Base-by-base conservation (phyloP, 2,888 invertebrate species). In the Aspidapion aeneum region DNA sequence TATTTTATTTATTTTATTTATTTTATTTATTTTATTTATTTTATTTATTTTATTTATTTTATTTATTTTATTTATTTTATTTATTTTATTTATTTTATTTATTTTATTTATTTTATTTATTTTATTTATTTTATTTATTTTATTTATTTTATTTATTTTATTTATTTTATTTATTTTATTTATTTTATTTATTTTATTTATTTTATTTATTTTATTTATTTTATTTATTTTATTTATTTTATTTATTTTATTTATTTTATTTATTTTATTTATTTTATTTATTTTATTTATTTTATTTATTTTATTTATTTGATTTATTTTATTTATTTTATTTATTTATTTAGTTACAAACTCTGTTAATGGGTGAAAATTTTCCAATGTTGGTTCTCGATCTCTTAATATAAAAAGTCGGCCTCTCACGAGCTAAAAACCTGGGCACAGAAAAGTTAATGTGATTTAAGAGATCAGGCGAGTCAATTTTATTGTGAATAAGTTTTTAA, bases 261-360 rank as follows among this genome's bases (percentile, higher is more conserved):
- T 35, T 35, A 35, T 35, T 35, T 35, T 35, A 35, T 35, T 35
- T 35, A 35, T 35, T 35, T 35, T 35, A 35, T 35, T 18, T 55
- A 12, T 18, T 18, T 55, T 16, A 55, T 20, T 20, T 17, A 18
- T 55, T 18, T 55, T 55, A 55, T 55, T 55, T 55, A 9, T 55
- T 17, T 52, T 18, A 18, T 52, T n/a, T 52, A 18, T 17, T 52
- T 52, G 55, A 55, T 20, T 55, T 55, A 55, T 19, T 55, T 19
- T 18, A 18, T 55, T 19, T 17, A 16, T 19, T 17, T 18, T 55
- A 19, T 16, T 19, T 18, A 55, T 55, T 55, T 55, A n/a, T 2
- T 2, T 22, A 20, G 7, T 21, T 20, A 55, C 3, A 55, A 50
- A 2, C 7, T 58, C 18, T 50, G n/a, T n/a, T n/a, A n/a, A n/a